These are phyloP conservation scores for Coptodon bakossiorum DNA, from an alignment of 2,113 vertebrate genomes.

Conservation along the genomic window DNA sequence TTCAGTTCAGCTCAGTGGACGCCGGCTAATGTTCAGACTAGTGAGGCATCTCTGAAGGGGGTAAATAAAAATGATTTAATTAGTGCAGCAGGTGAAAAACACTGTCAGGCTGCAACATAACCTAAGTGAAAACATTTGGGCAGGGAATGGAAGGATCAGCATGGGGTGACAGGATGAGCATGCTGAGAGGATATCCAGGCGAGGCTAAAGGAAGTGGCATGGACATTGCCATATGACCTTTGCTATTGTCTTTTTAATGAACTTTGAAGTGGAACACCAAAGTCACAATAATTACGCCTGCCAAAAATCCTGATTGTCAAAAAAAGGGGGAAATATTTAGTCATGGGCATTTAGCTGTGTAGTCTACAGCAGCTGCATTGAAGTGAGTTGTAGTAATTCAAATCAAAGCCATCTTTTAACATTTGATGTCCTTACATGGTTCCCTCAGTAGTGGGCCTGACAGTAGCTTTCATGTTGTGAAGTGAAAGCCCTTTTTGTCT, in stretches of 20 bases:
- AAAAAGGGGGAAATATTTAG: neutral
- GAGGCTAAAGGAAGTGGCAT: conserved; percentile 35
- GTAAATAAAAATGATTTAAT: conserved; percentile 34
- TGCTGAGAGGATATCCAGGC: conserved; percentile 39
- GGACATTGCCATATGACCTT: conserved; percentile 18
- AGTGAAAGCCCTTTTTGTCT: conserved; percentile 24
- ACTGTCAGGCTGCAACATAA: neutral
- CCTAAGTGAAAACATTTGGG: conserved; percentile 40
- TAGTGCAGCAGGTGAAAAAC: conserved; percentile 10
- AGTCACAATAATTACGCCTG: neutral
- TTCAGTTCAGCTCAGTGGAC: conserved; percentile 28
- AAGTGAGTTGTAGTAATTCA: neutral
- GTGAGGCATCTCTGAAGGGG: conserved; percentile 2
- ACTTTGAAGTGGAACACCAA: conserved; percentile 9
- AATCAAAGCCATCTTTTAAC: conserved; percentile 32
- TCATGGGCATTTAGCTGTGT: neutral
- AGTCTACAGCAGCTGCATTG: neutral
- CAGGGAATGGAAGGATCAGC: conserved; percentile 10
- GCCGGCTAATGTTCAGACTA: conserved; percentile 5
- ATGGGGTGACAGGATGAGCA: conserved; percentile 32
- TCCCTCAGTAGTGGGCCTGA: neutral
- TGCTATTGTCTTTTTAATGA: conserved; percentile 31
- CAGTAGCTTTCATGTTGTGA: conserved; percentile 34
- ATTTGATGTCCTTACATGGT: conserved; percentile 23
- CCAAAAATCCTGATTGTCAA: neutral